Base-by-base conservation (phyloP, 2,888 invertebrate genomes). In the Hemicrepidius hirtus region DNA sequence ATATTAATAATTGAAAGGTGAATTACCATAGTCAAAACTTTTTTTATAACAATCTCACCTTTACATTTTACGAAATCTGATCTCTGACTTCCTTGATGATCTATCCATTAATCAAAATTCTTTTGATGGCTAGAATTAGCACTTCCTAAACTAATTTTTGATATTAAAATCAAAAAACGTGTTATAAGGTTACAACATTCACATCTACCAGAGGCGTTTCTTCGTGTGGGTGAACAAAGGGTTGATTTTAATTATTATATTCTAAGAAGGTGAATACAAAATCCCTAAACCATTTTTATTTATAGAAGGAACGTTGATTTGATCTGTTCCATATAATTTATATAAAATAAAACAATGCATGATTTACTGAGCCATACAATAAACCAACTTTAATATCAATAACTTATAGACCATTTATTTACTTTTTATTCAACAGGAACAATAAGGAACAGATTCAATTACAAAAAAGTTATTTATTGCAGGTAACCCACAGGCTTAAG, bases 371-470 rank as follows among this genome's bases (percentile, higher is more conserved):
- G 7, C 9, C 32, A 32, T 32, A 32, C 32, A 32, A 32, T 32
- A 32, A 32, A 32, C 32, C 32, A 32, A 2, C 7, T 32, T 32
- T 32, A 32, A 32, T 32, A 32, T 32, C 32, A 32, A 32, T 32
- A 32, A 32, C 32, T 32, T 32, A 32, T 32, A 9, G 32, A 9
- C 32, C 32, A 6, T 40, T 37, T 12, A 37, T 37, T 37, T 37
- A 37, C 12, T 37, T 40, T 40, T 40, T 13, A 13, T 40, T 40
- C n/a, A n/a, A 40, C 40, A 13, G n/a, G 13, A 3, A 21, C 20
- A 49, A 49, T 21, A 49, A 20, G 49, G 44, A 44, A 44, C 9
- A 21, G 49, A 21, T 49, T 49, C 49, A 49, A 21, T 49, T 49
- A 49, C 49, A 49, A 46, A 46, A 18, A 46, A 18, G 40, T 32